Conservation (phyloP, 2,888 invertebrate species). For the Autographa gamma region DNA sequence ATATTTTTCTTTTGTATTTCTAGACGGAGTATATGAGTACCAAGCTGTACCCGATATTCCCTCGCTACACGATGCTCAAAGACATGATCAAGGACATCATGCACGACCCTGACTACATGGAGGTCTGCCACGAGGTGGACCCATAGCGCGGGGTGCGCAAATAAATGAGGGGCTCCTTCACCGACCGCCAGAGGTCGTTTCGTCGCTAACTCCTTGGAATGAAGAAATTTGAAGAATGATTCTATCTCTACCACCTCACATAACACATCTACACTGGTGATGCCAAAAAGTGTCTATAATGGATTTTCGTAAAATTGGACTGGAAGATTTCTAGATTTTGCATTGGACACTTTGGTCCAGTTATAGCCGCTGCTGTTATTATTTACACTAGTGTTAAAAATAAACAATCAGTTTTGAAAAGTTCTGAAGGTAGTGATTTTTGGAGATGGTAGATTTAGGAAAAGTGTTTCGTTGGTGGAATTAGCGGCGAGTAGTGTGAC, state of each 20-base stretch:
- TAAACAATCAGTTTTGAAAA: not conserved
- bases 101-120: slow-evolving; percentile 99
- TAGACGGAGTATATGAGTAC: slow-evolving; percentile 97
- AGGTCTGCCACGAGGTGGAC: slow-evolving; percentile 97
- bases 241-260: slow-evolving; percentile 57
- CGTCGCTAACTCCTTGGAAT: slow-evolving; percentile 76
- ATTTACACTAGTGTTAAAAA: not conserved
- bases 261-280: not conserved
- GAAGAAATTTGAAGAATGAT: slow-evolving; percentile 42
- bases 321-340: not conserved
- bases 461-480: slow-evolving; percentile 50
- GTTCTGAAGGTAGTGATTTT: slow-evolving; percentile 12
- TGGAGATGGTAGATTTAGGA: slow-evolving; percentile 56
- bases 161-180: slow-evolving; percentile 86
- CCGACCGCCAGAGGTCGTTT: slow-evolving; percentile 82
- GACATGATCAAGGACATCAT: slow-evolving; percentile 99
- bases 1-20: too few species aligned
- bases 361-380: not conserved
- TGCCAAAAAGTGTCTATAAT: not conserved
- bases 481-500: slow-evolving; percentile 79
- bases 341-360: not conserved
- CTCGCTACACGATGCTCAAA: slow-evolving; percentile 98
- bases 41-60: slow-evolving; percentile 97
- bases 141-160: slow-evolving; percentile 91
- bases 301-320: not conserved